These are phyloP conservation scores for Melieria omissa DNA, from an alignment of 2,888 invertebrate species.

Conservation along the genomic window DNA sequence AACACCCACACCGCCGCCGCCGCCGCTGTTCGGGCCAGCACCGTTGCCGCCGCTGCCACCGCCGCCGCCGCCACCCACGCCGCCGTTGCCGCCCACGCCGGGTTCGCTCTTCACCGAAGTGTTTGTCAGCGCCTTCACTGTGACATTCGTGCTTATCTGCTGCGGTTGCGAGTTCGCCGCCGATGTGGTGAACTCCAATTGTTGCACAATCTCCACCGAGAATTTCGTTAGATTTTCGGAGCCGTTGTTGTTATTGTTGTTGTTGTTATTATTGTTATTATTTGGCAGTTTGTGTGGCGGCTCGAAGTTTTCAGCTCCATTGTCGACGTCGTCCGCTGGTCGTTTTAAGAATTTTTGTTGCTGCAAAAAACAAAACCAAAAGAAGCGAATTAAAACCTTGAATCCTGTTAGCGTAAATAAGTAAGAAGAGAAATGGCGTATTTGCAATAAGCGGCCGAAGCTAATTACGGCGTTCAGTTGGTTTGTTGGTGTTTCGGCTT, in stretches of 20 bases:
- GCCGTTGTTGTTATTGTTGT: slow-evolving; percentile 53
- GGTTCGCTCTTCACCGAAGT: slow-evolving; percentile 69
- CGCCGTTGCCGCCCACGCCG: slow-evolving; percentile 56
- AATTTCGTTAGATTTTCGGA: slow-evolving; percentile 76
- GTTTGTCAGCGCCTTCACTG: slow-evolving; percentile 84
- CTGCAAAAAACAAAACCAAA: slow-evolving; percentile 67
- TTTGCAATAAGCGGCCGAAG: too few relatives aligned
- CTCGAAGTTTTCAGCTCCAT: slow-evolving; percentile 69
- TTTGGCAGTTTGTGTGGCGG: slow-evolving; percentile 80
- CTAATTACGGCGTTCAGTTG: too few relatives aligned
- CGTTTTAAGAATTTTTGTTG: slow-evolving; percentile 87
- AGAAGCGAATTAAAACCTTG: too few relatives aligned
- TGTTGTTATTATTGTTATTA: slow-evolving; percentile 49
- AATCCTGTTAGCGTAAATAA: too few relatives aligned
- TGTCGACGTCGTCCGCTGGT: slow-evolving; percentile 74
- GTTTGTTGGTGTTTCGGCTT: too few relatives aligned
- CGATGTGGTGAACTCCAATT: slow-evolving; percentile 88
- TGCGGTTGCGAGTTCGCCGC: slow-evolving; percentile 88
- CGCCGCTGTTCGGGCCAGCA: slow-evolving; percentile 40
- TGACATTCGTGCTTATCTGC: slow-evolving; percentile 92
- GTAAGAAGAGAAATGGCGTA: too few relatives aligned
- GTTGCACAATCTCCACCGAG: slow-evolving; percentile 93
- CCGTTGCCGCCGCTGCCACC: slow-evolving; percentile 34
- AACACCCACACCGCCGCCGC: slow-evolving; percentile 41
- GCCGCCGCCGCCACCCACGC: slow-evolving; percentile 47